Conservation (phyloP, 2,888 invertebrate species). For the Morpho achilles region DNA sequence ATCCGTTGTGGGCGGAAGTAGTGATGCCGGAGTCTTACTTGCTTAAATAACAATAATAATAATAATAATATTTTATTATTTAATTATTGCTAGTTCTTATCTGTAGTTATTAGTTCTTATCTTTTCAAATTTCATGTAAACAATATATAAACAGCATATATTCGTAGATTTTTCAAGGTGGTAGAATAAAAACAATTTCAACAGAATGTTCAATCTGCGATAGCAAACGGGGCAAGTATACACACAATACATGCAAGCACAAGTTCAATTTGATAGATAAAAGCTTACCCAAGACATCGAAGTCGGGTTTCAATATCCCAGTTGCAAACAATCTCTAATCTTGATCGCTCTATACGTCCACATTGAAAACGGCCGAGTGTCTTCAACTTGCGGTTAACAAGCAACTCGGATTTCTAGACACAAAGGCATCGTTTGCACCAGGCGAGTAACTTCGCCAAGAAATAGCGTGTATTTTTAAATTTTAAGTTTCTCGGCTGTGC, state of each 20-base stretch:
- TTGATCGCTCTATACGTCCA: conserved; percentile 13
- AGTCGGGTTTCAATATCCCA: conserved; percentile 19
- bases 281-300: conserved; percentile 9
- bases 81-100: too few relatives aligned
- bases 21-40: too few relatives aligned
- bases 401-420: conserved; percentile 9
- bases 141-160: too few relatives aligned
- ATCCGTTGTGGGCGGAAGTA: too few relatives aligned
- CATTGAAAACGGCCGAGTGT: conserved; percentile 2
- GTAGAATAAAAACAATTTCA: not conserved
- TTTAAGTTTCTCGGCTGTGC: too few relatives aligned
- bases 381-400: conserved; percentile 14
- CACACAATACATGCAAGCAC: conserved; percentile 2
- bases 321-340: conserved; percentile 20
- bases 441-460: too few relatives aligned
- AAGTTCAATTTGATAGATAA: conserved; percentile 11
- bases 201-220: not conserved
- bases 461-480: too few relatives aligned
- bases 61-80: too few relatives aligned
- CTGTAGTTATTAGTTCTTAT: too few relatives aligned
- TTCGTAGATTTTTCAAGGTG: too few relatives aligned
- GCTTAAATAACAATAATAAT: too few relatives aligned
- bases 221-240: not conserved
- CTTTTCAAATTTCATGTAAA: too few relatives aligned
- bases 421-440: not conserved